These are phyloP conservation scores for Erythrolamprus reginae DNA, from an alignment of 2,113 vertebrate species.

Conservation along the genomic window DNA sequence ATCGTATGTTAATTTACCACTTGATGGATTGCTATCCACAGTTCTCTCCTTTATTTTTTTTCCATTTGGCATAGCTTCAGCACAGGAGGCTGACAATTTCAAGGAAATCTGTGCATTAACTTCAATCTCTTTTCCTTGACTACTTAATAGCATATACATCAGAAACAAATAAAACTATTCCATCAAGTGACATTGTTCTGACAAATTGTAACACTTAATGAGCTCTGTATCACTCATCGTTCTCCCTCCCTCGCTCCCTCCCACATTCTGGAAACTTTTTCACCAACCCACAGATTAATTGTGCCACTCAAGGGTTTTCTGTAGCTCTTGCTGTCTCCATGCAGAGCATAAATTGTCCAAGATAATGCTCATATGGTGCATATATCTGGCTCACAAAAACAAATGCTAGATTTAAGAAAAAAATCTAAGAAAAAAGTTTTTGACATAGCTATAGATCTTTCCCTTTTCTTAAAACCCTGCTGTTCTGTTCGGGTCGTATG, in stretches of 20 bases:
- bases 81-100: not conserved
- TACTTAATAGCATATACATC: not conserved
- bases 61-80: not conserved
- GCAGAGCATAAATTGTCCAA: not conserved
- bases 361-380: not conserved
- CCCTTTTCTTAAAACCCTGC: not conserved
- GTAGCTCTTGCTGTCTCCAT: not conserved
- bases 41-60: not conserved
- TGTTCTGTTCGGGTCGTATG: too few relatives aligned
- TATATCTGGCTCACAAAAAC: not conserved
- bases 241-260: not conserved
- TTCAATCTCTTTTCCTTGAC: not conserved
- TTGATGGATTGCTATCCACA: not conserved
- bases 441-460: not conserved
- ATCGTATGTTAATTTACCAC: not conserved
- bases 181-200: not conserved
- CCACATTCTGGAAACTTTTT: not conserved
- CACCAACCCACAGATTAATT: too few relatives aligned
- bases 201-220: not conserved
- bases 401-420: not conserved
- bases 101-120: not conserved
- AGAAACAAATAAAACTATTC: not conserved
- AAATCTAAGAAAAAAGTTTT: not conserved
- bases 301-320: not conserved
- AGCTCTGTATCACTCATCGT: not conserved